Percentiles rank a stretch among this genome's conserved stretches.
These are phyloP conservation scores for Itoplectis maculator DNA, from an alignment of 2,888 invertebrate species.

Conservation along the genomic window DNA sequence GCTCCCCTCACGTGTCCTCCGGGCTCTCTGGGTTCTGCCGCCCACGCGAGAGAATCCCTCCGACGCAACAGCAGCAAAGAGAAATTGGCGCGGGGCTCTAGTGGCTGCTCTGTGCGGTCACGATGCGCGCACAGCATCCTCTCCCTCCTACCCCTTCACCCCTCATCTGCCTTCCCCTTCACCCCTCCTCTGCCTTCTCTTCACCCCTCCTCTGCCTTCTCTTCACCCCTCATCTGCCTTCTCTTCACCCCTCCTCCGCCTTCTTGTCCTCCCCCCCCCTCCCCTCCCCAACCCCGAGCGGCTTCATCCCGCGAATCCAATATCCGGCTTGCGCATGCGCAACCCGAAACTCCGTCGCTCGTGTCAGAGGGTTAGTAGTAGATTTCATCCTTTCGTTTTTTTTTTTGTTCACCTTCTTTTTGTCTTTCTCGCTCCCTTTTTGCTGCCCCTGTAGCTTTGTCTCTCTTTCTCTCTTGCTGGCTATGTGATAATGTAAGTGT, in stretches of 20 bases:
- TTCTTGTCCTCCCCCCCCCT: constrained; percentile 48
- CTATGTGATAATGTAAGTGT: constrained; percentile 46
- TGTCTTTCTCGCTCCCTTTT: not conserved
- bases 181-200: constrained; percentile 49
- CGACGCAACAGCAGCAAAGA: constrained; percentile 29
- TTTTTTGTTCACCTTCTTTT: constrained; percentile 5
- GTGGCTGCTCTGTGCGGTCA: constrained; percentile 16
- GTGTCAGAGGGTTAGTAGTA: constrained; percentile 43
- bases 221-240: constrained; percentile 41
- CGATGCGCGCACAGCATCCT: constrained; percentile 60
- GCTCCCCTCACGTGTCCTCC: not conserved
- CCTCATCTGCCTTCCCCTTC: constrained; percentile 52
- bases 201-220: constrained; percentile 45
- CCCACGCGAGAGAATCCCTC: constrained; percentile 39
- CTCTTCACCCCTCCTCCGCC: constrained; percentile 48
- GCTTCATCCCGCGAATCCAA: constrained; percentile 53
- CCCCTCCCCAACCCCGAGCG: constrained; percentile 54
- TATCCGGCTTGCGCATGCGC: constrained; percentile 62
- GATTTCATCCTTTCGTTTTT: not conserved
- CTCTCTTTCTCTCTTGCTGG: not conserved
- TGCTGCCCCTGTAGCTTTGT: not conserved
- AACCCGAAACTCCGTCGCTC: constrained; percentile 41
- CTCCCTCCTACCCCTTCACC: constrained; percentile 37
- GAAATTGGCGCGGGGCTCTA: constrained; percentile 50
- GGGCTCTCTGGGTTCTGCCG: too few relatives aligned